Evolutionary conservation across 1,140 invertebrate genomes (phyloP).

Genomic region (Drosophila pectinifera): DNA sequence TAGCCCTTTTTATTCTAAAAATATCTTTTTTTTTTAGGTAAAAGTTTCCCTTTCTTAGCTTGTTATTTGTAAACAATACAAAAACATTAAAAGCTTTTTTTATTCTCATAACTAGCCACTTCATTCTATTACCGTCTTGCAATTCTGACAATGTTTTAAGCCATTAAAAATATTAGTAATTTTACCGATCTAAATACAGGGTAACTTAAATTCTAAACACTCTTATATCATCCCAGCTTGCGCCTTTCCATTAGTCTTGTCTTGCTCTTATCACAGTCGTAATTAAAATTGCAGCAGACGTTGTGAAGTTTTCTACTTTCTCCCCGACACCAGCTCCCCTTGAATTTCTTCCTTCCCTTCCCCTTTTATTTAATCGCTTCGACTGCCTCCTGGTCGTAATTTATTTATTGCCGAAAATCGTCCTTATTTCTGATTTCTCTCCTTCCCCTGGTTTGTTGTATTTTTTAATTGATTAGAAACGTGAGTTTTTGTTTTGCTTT

Average conservation of each 20-base stretch:
- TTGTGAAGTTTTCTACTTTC: slow-evolving; percentile 20
- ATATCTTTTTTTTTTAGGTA: too few species aligned
- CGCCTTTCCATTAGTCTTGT: slow-evolving; percentile 19
- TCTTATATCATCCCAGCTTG: background rate
- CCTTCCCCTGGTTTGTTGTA: slow-evolving; percentile 2
- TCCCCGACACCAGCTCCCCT: background rate
- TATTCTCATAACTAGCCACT: too few species aligned
- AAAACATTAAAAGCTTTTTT: too few species aligned
- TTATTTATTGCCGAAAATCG: slow-evolving; percentile 56
- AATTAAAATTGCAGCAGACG: slow-evolving; percentile 60
- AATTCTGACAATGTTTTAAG: background rate
- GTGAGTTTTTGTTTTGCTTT: slow-evolving; percentile 46
- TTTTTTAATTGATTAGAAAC: slow-evolving; percentile 60
- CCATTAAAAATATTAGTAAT: background rate
- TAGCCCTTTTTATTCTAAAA: too few species aligned
- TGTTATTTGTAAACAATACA: too few species aligned
- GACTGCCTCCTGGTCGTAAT: slow-evolving; percentile 38
- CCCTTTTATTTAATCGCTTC: slow-evolving; percentile 30
- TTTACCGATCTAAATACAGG: background rate
- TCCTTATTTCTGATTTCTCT: slow-evolving; percentile 36
- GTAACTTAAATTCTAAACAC: background rate
- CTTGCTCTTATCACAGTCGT: slow-evolving; percentile 41
- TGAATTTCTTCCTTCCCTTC: background rate
- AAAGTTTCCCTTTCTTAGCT: too few species aligned
- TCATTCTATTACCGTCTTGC: too few species aligned